phyloP scores from a whole-genome alignment of 2,113 vertebrate species.

The Corythoichthys haematopterus region DNA sequence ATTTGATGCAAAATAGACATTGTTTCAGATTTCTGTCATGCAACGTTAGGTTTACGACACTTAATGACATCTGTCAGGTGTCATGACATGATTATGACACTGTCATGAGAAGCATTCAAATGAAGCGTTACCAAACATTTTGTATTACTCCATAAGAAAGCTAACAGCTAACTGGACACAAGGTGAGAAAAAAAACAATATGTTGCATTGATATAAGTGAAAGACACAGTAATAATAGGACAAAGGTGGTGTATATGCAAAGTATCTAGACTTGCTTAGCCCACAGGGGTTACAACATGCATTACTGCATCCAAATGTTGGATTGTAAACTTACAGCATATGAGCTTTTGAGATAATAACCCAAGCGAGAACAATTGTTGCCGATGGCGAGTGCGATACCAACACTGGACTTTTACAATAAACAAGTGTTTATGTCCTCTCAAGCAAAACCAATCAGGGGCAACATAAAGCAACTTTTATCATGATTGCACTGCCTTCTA shows the following conservation, averaged over 20 bases:
- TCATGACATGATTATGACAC: too few relatives aligned
- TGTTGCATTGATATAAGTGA: neutral
- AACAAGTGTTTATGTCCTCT: neutral
- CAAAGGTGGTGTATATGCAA: constrained; percentile 1
- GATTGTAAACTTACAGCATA: neutral
- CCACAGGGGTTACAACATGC: neutral
- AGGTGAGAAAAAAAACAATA: too few relatives aligned
- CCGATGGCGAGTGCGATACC: neutral
- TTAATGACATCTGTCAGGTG: too few relatives aligned
- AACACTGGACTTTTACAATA: neutral
- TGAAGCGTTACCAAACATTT: too few relatives aligned
- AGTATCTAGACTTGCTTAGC: neutral
- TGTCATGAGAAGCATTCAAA: too few relatives aligned
- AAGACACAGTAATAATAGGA: neutral
- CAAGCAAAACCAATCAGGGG: constrained; percentile 21
- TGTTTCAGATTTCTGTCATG: too few relatives aligned
- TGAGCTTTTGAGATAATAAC: neutral
- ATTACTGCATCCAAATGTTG: constrained; percentile 3
- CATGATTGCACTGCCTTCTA: constrained; percentile 30
- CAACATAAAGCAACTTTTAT: constrained; percentile 26
- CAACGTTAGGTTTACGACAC: too few relatives aligned
- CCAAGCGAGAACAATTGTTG: constrained; percentile 1
- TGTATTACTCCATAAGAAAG: too few relatives aligned
- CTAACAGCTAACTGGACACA: neutral
- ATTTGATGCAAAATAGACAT: too few relatives aligned